A percentile compares a stretch with the other conserved stretches of the same genome.
Evolutionary conservation across 2,888 invertebrate species (phyloP).

Genomic region (Drosophila buzzatii): DNA sequence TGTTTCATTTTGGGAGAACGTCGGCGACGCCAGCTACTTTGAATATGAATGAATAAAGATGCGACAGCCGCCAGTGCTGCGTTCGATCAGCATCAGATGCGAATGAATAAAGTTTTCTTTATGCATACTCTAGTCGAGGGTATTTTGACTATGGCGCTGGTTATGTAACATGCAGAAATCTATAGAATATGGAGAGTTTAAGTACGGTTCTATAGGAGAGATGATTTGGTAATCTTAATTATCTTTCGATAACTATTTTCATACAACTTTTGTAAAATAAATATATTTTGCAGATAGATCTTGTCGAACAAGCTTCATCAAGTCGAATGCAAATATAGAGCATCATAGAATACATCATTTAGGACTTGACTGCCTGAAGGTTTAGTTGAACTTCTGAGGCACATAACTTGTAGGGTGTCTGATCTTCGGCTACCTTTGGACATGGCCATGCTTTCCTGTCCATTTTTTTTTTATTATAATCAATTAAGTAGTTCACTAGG

Average conservation of each 20-base stretch:
- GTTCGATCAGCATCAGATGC: conserved; percentile 1
- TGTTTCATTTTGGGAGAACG: conserved; percentile 68
- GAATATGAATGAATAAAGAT: conserved; percentile 71
- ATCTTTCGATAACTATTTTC: neutral
- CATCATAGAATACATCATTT: no score
- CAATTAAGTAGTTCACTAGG: conserved; percentile 66
- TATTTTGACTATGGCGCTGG: no score
- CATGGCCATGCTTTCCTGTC: neutral
- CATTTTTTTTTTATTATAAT: conserved; percentile 45
- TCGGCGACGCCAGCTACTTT: conserved; percentile 49
- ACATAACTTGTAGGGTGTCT: neutral
- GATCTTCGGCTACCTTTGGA: neutral
- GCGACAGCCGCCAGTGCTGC: conserved; percentile 10
- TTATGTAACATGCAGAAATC: neutral
- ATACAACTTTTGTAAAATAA: neutral
- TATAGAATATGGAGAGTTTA: no score
- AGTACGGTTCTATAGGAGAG: neutral
- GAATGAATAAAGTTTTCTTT: conserved; percentile 44
- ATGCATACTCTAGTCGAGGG: neutral
- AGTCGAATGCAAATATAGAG: neutral
- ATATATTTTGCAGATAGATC: neutral
- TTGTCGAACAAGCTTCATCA: neutral
- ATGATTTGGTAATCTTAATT: neutral
- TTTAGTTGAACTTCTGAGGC: neutral
- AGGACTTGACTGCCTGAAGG: neutral